Conservation (phyloP, 1,140 invertebrate species). For the Ceratoteleas bidentatus region DNA sequence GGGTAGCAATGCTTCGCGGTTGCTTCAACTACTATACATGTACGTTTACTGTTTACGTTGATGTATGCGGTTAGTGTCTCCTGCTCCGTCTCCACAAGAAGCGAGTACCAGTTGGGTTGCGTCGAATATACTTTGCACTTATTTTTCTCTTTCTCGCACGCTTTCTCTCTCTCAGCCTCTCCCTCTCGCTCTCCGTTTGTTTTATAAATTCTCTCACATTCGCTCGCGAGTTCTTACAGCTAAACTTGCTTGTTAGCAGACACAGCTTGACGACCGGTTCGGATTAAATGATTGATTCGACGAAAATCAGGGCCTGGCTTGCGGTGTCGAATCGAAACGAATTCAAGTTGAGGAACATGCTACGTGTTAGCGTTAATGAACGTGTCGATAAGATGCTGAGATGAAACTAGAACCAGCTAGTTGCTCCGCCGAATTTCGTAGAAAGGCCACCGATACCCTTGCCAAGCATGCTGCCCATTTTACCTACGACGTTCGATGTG, state of each 20-base stretch:
- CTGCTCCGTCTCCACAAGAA: conserved; percentile 48
- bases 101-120: conserved; percentile 46
- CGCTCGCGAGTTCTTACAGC: too few species aligned
- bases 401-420: conserved; percentile 85
- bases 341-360: conserved; percentile 71
- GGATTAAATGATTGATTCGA: conserved; percentile 36
- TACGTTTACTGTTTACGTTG: conserved; percentile 52
- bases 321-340: conserved; percentile 47
- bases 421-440: conserved; percentile 88
- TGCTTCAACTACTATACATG: conserved; percentile 56
- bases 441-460: conserved; percentile 91
- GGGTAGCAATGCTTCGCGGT: conserved; percentile 54
- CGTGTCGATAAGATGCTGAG: conserved; percentile 64
- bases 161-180: too few species aligned
- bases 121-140: conserved; percentile 52
- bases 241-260: conserved; percentile 60
- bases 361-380: conserved; percentile 61
- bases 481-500: conserved; percentile 88
- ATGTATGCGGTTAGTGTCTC: conserved; percentile 30
- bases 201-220: too few species aligned
- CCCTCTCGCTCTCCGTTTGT: too few species aligned
- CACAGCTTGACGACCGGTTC: conserved; percentile 50
- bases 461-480: conserved; percentile 91
- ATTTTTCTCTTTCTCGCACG: conserved; percentile 60
- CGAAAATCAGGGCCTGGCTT: conserved; percentile 46